Evolutionary conservation across 2,888 invertebrate genomes (phyloP), one percentile per base, ranked within the genome.

Genomic region (Drosophila crucigera): DNA sequence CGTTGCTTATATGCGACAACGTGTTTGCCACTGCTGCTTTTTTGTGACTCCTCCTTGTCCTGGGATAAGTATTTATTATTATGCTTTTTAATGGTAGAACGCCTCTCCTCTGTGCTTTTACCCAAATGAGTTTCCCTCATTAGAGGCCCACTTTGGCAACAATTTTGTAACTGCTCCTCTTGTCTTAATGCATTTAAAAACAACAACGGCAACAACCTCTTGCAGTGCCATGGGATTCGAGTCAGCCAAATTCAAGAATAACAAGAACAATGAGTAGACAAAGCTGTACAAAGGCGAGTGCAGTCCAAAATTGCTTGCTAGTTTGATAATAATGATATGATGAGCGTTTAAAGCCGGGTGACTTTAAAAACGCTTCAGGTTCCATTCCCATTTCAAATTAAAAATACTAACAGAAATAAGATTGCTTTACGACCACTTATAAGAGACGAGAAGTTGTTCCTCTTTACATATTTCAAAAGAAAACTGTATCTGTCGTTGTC

Each of bases 11-110:
- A 70, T 79, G 76, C 87, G 84, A 82, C 84, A 84, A 76, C 76
- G 63, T 83, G 83, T 72, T 73, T 62, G 69, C 71, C 76, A 63
- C 68, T 43, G 82, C 72, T 82, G 69, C 78, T 64, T 73, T 77
- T 67, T 53, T 60, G 72, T 49, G 68, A 49, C 69, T 61, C 60
- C 59, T 65, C 58, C 72, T 73, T 53, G 71, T 55, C 55, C 75
- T 78, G 88, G 74, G 82, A 89, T 85, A 85, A 89, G 90, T 87
- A 85, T 89, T 85, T 89, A 85, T 89, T 87, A 89, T 85, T 87
- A 89, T 89, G 88, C 90, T 87, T 85, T 85, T 88, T 88, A 85
- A 88, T 85, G 88, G 79, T 60, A 66, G 70, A 78, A 76, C 72
- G 78, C 81, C 71, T 77, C 60, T 72, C 72, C 70, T 76, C 80